Percentiles rank a stretch among this genome's conserved stretches.
Evolutionary conservation across 2,888 invertebrate genomes (phyloP).

Genomic region (Aromia moschata): DNA sequence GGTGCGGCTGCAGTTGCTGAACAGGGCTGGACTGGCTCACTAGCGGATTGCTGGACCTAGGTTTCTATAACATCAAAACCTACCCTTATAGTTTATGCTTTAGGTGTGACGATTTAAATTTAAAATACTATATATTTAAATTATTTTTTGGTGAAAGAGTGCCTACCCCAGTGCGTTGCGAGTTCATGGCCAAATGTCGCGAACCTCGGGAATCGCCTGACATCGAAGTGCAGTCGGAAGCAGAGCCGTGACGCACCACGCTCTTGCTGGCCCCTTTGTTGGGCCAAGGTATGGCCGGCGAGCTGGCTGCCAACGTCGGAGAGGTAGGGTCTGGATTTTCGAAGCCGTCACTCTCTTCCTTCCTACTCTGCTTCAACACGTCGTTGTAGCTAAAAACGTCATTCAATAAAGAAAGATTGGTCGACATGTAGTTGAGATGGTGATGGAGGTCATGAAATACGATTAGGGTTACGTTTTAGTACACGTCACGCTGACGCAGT

Average conservation of each 20-base stretch:
- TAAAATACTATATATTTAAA: neutral
- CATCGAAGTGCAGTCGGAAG: conserved; percentile 72
- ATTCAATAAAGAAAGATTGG: no score
- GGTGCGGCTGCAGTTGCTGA: conserved; percentile 40
- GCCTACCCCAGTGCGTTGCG: no score
- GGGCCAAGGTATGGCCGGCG: conserved; percentile 52
- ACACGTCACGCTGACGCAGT: no score
- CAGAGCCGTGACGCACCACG: conserved; percentile 59
- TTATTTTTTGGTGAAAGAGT: no score
- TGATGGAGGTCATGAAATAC: no score
- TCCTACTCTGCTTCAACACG: conserved; percentile 70
- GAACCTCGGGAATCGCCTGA: conserved; percentile 76
- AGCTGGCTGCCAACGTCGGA: conserved; percentile 27
- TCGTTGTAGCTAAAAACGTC: conserved; percentile 70
- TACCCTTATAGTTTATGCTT: neutral
- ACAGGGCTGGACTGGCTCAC: conserved; percentile 27
- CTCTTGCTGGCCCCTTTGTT: conserved; percentile 49
- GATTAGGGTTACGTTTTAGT: no score
- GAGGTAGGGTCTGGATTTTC: conserved; percentile 26
- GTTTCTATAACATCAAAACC: conserved; percentile 53
- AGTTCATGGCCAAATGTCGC: conserved; percentile 65
- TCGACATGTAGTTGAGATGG: no score
- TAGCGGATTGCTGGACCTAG: conserved; percentile 49
- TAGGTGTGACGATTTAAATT: neutral
- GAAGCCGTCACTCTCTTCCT: conserved; percentile 51